These are phyloP conservation scores for Drosophila subobscura DNA, from an alignment of 1,140 invertebrate genomes.

Conservation along the genomic window DNA sequence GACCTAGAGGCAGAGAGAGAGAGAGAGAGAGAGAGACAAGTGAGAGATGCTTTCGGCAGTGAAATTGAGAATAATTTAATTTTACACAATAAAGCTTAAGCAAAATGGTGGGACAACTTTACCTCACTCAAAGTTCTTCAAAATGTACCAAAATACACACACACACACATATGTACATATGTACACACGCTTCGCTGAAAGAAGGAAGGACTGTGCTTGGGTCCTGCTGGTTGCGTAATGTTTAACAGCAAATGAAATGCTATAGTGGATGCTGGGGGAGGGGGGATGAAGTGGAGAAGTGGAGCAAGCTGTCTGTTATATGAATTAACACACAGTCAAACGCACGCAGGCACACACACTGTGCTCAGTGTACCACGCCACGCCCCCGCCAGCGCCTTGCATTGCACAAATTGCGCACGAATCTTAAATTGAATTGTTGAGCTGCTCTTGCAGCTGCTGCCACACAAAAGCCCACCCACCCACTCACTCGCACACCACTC, in stretches of 20 bases:
- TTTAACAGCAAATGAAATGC: conserved; percentile 20
- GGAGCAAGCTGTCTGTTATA: conserved; percentile 64
- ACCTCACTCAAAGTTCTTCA: too few relatives aligned
- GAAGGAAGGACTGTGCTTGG: too few relatives aligned
- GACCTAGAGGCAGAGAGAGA: too few relatives aligned
- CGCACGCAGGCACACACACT: conserved; percentile 45
- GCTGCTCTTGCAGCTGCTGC: conserved; percentile 51
- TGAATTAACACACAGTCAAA: conserved; percentile 72
- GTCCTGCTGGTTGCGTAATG: conserved; percentile 29
- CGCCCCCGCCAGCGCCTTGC: conserved; percentile 25
- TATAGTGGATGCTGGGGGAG: too few relatives aligned
- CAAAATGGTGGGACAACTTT: too few relatives aligned
- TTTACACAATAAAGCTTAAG: too few relatives aligned
- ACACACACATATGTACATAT: too few relatives aligned
- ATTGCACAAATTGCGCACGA: conserved; percentile 77
- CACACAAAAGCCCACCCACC: conserved; percentile 32
- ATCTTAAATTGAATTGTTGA: conserved; percentile 82
- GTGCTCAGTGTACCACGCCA: conserved; percentile 24
- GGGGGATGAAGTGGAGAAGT: neutral
- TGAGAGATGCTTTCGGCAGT: too few relatives aligned
- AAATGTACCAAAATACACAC: too few relatives aligned
- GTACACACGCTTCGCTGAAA: too few relatives aligned
- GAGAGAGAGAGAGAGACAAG: too few relatives aligned
- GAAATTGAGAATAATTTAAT: too few relatives aligned
- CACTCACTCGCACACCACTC: neutral